A percentile compares a stretch with the other conserved stretches of the same genome.
Evolutionary conservation across 2,113 vertebrate species (phyloP).

Genomic region (Proteles cristata): DNA sequence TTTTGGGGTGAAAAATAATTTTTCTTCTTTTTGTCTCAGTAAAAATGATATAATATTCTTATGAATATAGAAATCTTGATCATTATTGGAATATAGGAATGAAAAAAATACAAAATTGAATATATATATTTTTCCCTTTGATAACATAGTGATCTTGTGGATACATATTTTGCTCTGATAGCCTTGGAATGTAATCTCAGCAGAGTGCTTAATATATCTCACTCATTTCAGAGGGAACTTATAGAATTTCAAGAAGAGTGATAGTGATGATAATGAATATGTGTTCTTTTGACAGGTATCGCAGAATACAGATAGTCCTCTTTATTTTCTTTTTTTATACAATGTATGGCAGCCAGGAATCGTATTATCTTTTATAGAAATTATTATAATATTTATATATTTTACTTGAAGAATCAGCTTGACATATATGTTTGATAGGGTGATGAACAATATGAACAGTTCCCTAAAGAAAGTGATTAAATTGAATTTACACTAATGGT

Average conservation of each 20-base stretch:
- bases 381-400: conserved; percentile 57
- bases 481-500: background rate
- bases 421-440: conserved; percentile 9
- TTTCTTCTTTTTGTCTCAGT: background rate
- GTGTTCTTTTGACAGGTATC: conserved; percentile 5
- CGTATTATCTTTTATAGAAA: conserved; percentile 42
- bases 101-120: background rate
- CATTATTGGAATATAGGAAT: conserved; percentile 16
- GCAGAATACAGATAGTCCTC: conserved; percentile 48
- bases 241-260: conserved; percentile 32
- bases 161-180: conserved; percentile 29
- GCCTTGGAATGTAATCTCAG: conserved; percentile 2
- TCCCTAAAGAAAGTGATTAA: background rate
- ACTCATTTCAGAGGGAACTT: conserved; percentile 42
- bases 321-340: conserved; percentile 53
- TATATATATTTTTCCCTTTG: background rate
- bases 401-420: conserved; percentile 21
- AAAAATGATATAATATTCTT: background rate
- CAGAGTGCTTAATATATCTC: conserved; percentile 22
- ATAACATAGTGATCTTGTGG: background rate
- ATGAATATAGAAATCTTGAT: background rate
- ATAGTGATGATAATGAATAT: conserved; percentile 58
- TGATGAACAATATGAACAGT: background rate
- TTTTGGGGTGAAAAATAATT: background rate
- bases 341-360: conserved; percentile 55